Evolutionary conservation across 2,888 invertebrate species (phyloP), one percentile per base, ranked within the genome.

Genomic region (Eristalinus sepulchralis): DNA sequence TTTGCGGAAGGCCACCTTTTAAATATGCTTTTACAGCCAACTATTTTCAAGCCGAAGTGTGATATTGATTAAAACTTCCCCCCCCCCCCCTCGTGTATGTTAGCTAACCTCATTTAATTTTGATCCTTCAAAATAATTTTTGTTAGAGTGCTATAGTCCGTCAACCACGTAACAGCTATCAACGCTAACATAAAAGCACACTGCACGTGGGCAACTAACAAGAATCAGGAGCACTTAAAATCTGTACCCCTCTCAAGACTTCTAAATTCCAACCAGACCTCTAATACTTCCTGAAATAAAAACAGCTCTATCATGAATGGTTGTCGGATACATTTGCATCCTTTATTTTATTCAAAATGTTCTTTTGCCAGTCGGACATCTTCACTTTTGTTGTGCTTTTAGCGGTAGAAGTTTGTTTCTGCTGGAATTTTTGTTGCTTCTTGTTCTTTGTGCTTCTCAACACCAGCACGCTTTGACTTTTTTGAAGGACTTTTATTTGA

Each of bases 401-500:
- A 17, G 47, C 17, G 17, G 47, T 17, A 17, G 47, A 47, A 47
- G 47, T 47, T 47, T 47, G 39, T 47, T 47, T n/a, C n/a, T 47
- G n/a, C 17, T 76, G 64, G 55, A 55, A 60, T 27, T 17, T 27
- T 73, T 64, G 66, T 22, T 33, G 31, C 60, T 47, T 10, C 9
- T 55, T n/a, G 10, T 55, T 0, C 33, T 33, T n/a, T 9, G 3
- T 10, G 1, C 20, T 60, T 34, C 2, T 67, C 27, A 2, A 17
- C 33, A 11, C n/a, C 36, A 24, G 17, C 53, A 36, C 60, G 71
- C 53, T 39, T 55, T 27, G 76, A 70, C 22, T 82, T 59, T 82
- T 72, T 73, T 82, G 64, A 82, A 82, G 85, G 68, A 70, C 77
- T 77, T 77, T 85, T 77, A 82, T 85, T 85, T 82, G 72, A 85